A percentile compares a stretch with the other conserved stretches of the same genome.
Evolutionary conservation across 2,797 vertebrate species (phyloP).

Genomic region (Crenichthys baileyi): DNA sequence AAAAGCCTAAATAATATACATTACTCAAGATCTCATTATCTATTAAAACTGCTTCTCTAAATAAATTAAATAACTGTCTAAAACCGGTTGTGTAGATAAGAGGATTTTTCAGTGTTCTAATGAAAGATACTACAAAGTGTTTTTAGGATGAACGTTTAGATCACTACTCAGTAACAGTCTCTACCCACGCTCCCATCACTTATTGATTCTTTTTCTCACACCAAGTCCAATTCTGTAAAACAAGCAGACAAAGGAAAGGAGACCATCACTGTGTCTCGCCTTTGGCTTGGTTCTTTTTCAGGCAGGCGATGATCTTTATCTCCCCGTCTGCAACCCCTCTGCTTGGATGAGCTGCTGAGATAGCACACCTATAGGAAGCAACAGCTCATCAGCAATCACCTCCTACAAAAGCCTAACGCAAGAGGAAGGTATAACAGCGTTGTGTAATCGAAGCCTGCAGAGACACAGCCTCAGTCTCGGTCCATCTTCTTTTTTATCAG

Average conservation of each 20-base stretch:
- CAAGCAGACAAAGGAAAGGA: conserved; percentile 25
- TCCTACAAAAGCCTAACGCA: conserved; percentile 55
- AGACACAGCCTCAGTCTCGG: conserved; percentile 25
- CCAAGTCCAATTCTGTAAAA: conserved; percentile 8
- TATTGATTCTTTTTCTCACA: conserved; percentile 28
- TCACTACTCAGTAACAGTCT: neutral
- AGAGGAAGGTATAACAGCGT: conserved; percentile 45
- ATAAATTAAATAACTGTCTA: neutral
- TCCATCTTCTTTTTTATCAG: conserved; percentile 42
- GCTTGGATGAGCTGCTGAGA: conserved; percentile 30
- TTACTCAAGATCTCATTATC: neutral
- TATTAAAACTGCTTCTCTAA: neutral
- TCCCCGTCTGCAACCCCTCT: conserved; percentile 18
- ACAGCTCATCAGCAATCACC: conserved; percentile 53
- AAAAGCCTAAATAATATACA: neutral
- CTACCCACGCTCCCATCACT: conserved; percentile 1
- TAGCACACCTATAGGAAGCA: conserved; percentile 37
- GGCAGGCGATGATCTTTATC: conserved; percentile 54
- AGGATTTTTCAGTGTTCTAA: neutral
- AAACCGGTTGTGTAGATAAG: neutral
- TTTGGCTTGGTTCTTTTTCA: conserved; percentile 19
- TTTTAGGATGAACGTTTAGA: neutral
- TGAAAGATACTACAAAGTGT: neutral
- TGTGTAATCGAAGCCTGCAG: conserved; percentile 59
- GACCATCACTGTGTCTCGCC: conserved; percentile 16